These are phyloP conservation scores for Hypomesus transpacificus DNA, from an alignment of 2,113 vertebrate species.

Conservation along the genomic window DNA sequence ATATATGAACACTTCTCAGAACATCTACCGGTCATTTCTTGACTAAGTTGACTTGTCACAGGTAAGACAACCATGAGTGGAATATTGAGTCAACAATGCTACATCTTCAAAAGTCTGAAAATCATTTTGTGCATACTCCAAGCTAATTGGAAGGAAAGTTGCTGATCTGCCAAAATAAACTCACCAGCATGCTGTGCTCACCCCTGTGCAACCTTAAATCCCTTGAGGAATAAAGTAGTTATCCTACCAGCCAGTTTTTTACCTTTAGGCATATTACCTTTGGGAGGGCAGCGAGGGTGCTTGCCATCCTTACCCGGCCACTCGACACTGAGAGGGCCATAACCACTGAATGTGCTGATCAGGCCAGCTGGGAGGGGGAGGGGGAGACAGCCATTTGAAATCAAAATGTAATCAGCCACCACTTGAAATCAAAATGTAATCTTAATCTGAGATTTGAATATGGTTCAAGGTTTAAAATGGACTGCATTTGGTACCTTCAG, in stretches of 20 bases:
- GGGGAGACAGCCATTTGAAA: background rate
- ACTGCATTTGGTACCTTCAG: slow-evolving; percentile 78
- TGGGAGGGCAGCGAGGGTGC: slow-evolving; percentile 98
- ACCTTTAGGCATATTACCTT: slow-evolving; percentile 99
- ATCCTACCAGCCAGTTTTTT: slow-evolving; percentile 88
- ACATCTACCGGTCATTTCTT: no score
- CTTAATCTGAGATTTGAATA: background rate
- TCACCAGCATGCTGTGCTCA: slow-evolving; percentile 33
- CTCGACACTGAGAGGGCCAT: slow-evolving; percentile 94
- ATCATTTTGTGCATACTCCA: no score
- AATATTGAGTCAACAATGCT: no score
- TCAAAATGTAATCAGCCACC: no score
- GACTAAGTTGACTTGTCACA: no score
- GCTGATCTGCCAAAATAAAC: background rate
- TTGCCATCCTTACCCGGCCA: slow-evolving; percentile 99
- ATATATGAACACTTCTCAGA: background rate
- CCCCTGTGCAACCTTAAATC: slow-evolving; percentile 60
- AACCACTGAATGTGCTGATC: slow-evolving; percentile 94
- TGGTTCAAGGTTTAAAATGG: no score
- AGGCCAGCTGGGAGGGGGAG: slow-evolving; percentile 80
- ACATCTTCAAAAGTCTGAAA: no score
- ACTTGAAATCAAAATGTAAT: no score
- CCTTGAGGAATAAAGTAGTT: slow-evolving; percentile 42
- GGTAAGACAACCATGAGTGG: no score
- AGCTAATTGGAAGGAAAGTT: background rate